Conservation (phyloP, 2,797 vertebrate species). For the Enteromius thamalakanensis region DNA sequence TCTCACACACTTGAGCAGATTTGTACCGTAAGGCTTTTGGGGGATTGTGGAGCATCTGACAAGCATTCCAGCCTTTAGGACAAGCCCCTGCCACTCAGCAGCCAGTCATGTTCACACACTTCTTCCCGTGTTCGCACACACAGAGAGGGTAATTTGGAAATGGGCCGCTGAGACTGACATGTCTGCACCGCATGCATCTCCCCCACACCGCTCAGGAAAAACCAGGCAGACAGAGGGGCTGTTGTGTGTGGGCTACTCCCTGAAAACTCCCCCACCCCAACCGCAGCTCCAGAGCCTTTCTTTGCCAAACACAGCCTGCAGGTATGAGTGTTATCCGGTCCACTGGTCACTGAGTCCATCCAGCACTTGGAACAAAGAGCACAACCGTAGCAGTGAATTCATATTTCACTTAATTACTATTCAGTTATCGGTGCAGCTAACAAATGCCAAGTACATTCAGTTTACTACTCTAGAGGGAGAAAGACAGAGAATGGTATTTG, state of each 20-base stretch:
- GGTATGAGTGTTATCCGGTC: constrained; percentile 44
- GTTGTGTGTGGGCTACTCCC: constrained; percentile 41
- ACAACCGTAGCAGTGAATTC: constrained; percentile 37
- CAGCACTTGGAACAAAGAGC: constrained; percentile 35
- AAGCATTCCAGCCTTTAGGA: constrained; percentile 44
- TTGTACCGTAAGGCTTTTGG: constrained; percentile 15
- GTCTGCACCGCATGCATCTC: constrained; percentile 33
- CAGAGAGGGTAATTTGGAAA: constrained; percentile 43
- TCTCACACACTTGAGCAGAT: constrained; percentile 41
- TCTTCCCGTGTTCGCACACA: constrained; percentile 40
- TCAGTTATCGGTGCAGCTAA: constrained; percentile 26
- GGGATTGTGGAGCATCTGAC: constrained; percentile 46
- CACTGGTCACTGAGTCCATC: constrained; percentile 31
- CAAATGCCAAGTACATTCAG: constrained; percentile 12
- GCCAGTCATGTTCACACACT: constrained; percentile 47
- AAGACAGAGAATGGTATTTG: constrained; percentile 35
- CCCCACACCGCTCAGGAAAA: constrained; percentile 7
- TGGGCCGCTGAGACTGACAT: constrained; percentile 40
- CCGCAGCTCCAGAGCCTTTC: constrained; percentile 4
- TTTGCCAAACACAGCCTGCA: constrained; percentile 38
- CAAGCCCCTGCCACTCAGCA: constrained; percentile 50
- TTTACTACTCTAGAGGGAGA: neutral
- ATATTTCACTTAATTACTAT: constrained; percentile 30
- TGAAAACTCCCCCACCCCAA: constrained; percentile 20
- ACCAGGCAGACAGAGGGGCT: constrained; percentile 48